phyloP scores from a whole-genome alignment of 2,113 vertebrate genomes.

The Periophthalmus modestus region DNA sequence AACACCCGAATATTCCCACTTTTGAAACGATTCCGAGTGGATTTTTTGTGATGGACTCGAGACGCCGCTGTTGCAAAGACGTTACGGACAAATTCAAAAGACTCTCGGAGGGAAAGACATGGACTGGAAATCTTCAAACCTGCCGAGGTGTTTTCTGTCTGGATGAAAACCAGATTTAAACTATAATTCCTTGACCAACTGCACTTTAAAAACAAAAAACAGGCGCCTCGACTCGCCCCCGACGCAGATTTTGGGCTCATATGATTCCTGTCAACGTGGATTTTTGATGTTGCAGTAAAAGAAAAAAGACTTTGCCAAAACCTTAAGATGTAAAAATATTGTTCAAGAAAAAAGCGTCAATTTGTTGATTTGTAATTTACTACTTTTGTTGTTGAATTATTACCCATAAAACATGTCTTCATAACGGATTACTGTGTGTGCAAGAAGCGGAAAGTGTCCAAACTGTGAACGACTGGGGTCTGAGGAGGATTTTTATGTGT shows the following conservation, averaged over 20 bases:
- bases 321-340: slow-evolving; percentile 58
- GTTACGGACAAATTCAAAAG: slow-evolving; percentile 9
- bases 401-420: slow-evolving; percentile 8
- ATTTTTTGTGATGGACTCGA: slow-evolving; percentile 31
- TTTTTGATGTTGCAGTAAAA: slow-evolving; percentile 29
- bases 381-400: slow-evolving; percentile 20
- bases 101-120: background rate
- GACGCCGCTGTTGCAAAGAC: slow-evolving; percentile 13
- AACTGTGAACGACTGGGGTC: slow-evolving; percentile 18
- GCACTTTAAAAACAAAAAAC: slow-evolving; percentile 70
- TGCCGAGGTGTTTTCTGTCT: slow-evolving; percentile 32
- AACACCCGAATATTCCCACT: slow-evolving; percentile 5
- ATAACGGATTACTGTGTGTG: slow-evolving; percentile 24
- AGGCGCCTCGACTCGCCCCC: slow-evolving; percentile 20
- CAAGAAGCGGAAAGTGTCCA: background rate
- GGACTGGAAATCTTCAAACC: slow-evolving; percentile 22
- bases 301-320: slow-evolving; percentile 43
- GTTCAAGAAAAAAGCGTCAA: slow-evolving; percentile 36
- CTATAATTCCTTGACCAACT: slow-evolving; percentile 70
- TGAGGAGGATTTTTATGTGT: slow-evolving; percentile 24
- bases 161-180: slow-evolving; percentile 39
- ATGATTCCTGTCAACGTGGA: slow-evolving; percentile 52
- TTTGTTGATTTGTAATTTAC: slow-evolving; percentile 24
- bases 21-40: slow-evolving; percentile 12
- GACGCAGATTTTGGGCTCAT: slow-evolving; percentile 36